These are phyloP conservation scores for Teleogryllus occipitalis DNA, from an alignment of 1,140 invertebrate species.

Conservation along the genomic window DNA sequence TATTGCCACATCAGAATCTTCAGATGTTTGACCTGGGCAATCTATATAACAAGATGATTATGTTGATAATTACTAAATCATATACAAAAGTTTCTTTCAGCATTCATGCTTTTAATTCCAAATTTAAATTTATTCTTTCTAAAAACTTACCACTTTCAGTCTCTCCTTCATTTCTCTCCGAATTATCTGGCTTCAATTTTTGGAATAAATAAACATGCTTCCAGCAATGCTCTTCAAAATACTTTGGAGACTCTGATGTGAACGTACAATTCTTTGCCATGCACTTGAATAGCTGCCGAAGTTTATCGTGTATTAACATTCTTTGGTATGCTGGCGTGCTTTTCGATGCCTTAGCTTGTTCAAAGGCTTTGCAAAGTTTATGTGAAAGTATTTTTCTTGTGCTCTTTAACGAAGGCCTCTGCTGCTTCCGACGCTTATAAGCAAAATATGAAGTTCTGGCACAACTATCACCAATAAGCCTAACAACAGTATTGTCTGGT, in stretches of 20 bases:
- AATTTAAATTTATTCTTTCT: too few relatives aligned
- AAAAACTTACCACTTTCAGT: too few relatives aligned
- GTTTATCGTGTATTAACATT: conserved; percentile 34
- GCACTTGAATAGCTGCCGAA: conserved; percentile 47
- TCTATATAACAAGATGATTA: too few relatives aligned
- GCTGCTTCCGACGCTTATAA: conserved; percentile 24
- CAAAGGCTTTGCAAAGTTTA: not conserved
- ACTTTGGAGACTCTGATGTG: conserved; percentile 33
- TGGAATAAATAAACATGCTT: conserved; percentile 29
- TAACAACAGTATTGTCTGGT: too few relatives aligned
- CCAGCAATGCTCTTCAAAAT: conserved; percentile 39
- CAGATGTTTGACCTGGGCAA: too few relatives aligned
- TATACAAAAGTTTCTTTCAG: too few relatives aligned
- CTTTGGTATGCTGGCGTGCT: conserved; percentile 28
- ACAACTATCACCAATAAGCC: not conserved
- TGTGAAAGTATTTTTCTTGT: conserved; percentile 24
- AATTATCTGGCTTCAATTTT: not conserved
- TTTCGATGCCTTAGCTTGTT: conserved; percentile 28
- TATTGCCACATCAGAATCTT: too few relatives aligned
- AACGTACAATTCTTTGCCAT: conserved; percentile 44
- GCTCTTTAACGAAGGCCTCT: conserved; percentile 16
- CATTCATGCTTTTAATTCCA: too few relatives aligned
- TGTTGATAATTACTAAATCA: too few relatives aligned
- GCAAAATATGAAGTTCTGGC: not conserved
- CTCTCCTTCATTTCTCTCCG: too few relatives aligned